These are phyloP conservation scores for Orthonychiurus folsomi DNA, from an alignment of 2,888 invertebrate genomes.

Conservation along the genomic window DNA sequence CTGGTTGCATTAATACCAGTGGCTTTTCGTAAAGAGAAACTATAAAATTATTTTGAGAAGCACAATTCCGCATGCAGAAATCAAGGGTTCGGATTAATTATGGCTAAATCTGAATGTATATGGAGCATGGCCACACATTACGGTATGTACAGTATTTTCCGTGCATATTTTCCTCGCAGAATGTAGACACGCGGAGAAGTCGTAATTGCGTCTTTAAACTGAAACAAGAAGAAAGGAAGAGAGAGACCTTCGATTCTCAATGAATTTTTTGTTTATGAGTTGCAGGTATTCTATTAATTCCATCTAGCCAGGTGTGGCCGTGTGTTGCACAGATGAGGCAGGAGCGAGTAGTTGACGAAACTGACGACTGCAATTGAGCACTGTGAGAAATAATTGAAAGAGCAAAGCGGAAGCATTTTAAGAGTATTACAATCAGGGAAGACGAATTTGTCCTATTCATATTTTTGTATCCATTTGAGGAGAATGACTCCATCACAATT, in stretches of 20 bases:
- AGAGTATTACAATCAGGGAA: not conserved
- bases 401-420: not conserved
- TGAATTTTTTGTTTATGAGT: not conserved
- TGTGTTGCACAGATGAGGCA: not conserved
- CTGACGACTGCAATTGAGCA: not conserved
- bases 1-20: too few species aligned
- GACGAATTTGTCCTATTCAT: not conserved
- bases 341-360: not conserved
- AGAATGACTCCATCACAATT: not conserved
- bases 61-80: too few species aligned
- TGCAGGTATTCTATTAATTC: not conserved
- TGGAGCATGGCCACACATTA: too few species aligned
- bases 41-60: too few species aligned
- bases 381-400: not conserved
- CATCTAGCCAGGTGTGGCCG: not conserved
- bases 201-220: not conserved
- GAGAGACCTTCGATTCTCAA: slow-evolving; percentile 1
- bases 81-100: too few species aligned
- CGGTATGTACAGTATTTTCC: too few species aligned
- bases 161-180: too few species aligned
- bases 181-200: too few species aligned
- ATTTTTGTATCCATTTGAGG: not conserved
- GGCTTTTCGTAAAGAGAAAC: too few species aligned
- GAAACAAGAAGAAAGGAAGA: not conserved
- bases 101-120: too few species aligned